Evolutionary conservation across 2,888 invertebrate genomes (phyloP).

Genomic region (Dascillus cervinus): DNA sequence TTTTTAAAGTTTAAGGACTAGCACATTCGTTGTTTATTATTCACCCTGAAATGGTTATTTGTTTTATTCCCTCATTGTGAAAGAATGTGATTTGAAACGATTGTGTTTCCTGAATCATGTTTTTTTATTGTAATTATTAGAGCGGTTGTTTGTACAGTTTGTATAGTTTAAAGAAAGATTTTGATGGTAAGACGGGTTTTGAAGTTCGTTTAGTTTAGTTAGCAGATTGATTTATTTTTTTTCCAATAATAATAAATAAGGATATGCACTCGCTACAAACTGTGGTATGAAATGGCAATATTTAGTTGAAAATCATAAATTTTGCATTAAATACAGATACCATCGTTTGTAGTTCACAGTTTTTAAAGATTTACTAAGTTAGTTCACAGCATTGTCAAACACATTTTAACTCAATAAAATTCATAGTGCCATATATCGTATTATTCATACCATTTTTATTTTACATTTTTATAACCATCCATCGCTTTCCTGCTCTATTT

Average conservation of each 20-base stretch:
- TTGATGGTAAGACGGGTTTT: conserved; percentile 24
- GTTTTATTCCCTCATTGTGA: too few species aligned
- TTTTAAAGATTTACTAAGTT: too few species aligned
- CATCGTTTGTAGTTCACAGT: conserved; percentile 33
- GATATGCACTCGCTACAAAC: conserved; percentile 21
- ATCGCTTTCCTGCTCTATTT: conserved; percentile 6
- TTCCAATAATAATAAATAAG: conserved; percentile 10
- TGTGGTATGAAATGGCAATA: conserved; percentile 16
- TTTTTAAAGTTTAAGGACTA: too few species aligned
- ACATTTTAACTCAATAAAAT: conserved; percentile 43
- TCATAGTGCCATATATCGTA: conserved; percentile 44
- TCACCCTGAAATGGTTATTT: too few species aligned
- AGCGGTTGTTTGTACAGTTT: conserved; percentile 24
- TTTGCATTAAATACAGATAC: conserved; percentile 13
- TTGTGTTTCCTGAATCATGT: too few species aligned
- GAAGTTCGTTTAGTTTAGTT: conserved; percentile 16
- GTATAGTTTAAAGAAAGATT: conserved; percentile 20
- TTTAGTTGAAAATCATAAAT: neutral
- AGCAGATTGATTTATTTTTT: conserved; percentile 11
- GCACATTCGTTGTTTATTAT: too few species aligned
- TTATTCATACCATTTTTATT: conserved; percentile 17
- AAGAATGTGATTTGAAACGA: too few species aligned
- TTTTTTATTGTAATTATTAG: too few species aligned
- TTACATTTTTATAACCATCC: conserved; percentile 11
- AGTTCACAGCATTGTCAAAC: conserved; percentile 41